Evolutionary conservation across 1,140 invertebrate genomes (phyloP), one percentile per base, ranked within the genome.

Genomic region (Diorhabda sublineata): DNA sequence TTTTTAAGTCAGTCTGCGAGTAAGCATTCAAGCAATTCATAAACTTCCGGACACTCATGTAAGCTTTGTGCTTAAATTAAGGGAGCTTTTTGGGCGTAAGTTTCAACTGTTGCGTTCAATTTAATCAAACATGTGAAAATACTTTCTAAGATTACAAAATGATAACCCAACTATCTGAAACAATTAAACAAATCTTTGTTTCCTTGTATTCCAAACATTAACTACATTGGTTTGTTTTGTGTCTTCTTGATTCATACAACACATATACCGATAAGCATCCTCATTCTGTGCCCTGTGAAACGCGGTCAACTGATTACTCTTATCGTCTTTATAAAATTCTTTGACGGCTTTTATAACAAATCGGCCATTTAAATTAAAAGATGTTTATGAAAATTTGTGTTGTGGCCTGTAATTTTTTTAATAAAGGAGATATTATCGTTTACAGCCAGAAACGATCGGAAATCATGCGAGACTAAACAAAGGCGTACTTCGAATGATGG

Each of bases 321-420:
- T 52, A 8, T 8, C n/a, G 6, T 2, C 47, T 52, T 52, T 52
- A 8, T 52, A 52, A 26, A 26, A 52, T 52, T 52, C 2, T 52
- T 52, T 52, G 47, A 52, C 47, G 47, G 47, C 47, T 8, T 52
- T n/a, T n/a, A 52, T n/a, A 52, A 52, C 47, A 52, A 52, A 52
- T 52, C 47, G 47, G 6, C 47, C 47, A 52, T 52, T 52, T n/a
- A 52, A 8, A 52, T 52, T 52, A 52, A 52, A 52, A 52, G 47
- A 8, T 52, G 47, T 52, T 52, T 52, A 52, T 52, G 4, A 52
- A 52, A 52, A 8, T 52, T 52, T n/a, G n/a, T 52, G 47, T 52
- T 52, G 47, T 52, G 47, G n/a, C 47, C 47, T 52, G 47, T 52
- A 52, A 52, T 52, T 52, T 52, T n/a, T 52, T 52, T 52, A 52